Evolutionary conservation across 2,888 invertebrate genomes (phyloP), one percentile per base, ranked within the genome.

Genomic region (Zaprionus lineosus): DNA sequence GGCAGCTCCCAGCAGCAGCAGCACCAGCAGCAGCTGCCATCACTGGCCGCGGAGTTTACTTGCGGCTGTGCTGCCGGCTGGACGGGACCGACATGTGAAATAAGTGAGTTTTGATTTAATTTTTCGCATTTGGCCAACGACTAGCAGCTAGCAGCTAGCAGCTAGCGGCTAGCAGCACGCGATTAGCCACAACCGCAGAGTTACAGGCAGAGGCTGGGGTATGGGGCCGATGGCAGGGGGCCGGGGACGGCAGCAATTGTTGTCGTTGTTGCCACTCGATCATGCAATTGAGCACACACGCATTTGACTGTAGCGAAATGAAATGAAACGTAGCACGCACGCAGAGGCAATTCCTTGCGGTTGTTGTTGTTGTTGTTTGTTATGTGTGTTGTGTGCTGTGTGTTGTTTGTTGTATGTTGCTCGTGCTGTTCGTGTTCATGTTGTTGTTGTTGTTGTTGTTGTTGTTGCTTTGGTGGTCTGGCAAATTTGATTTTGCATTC

Each of bases 51-150:
- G 46, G 93, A 92, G 74, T 96, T 94, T 89, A 91, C 91, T 66
- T 97, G 97, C 91, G 92, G 93, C 46, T 97, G 97, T 91, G 92
- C 93, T 47, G 91, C 94, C 12, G 97, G 97, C 84, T 97, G 96
- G 94, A 93, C 94, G 40, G 97, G 97, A 59, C 91, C 93, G 56
- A 93, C 93, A 69, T 97, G 97, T 90, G 94, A 94, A 89, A 92
- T 92, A 81, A 93, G 94, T 94, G 90, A 93, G 93, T 91, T 79
- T 84, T 83, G 81, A 74, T 71, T 83, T 81, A 76, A 84, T 86
- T 83, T 85, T 70, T 66, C 62, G 65, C 79, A 78, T 78, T 85
- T 69, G 3, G 52, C 50, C 44, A 36, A 29, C 56, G 41, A 41
- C 19, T 8, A 26, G 5, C 16, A 18, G 41, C 37, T 7, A 40